A percentile compares a stretch with the other conserved stretches of the same genome.
Conservation (phyloP, 2,113 vertebrate genomes). For the Neopipo cinnamomea region DNA sequence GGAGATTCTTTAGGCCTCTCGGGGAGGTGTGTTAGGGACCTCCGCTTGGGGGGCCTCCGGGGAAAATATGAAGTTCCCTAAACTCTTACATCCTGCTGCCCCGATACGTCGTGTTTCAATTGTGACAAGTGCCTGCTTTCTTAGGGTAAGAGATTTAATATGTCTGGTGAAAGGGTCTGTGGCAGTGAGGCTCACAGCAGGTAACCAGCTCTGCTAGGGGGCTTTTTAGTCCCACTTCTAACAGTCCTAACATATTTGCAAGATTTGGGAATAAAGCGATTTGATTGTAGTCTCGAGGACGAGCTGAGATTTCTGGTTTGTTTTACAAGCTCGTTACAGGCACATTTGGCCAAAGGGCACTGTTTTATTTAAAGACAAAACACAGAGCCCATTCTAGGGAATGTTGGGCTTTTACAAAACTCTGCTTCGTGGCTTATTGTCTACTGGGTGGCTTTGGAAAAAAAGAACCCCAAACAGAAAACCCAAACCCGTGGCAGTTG, state of each 20-base stretch:
- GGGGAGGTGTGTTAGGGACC: neutral
- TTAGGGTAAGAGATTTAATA: constrained; percentile 68
- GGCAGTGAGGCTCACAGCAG: constrained; percentile 49
- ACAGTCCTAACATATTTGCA: constrained; percentile 24
- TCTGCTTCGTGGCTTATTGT: neutral
- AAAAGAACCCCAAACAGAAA: neutral
- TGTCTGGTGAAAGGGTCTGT: constrained; percentile 33
- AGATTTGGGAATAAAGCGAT: constrained; percentile 33
- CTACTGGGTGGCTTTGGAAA: neutral
- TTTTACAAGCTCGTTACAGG: constrained; percentile 45
- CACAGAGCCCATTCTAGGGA: neutral
- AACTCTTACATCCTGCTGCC: neutral
- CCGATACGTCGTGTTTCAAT: constrained; percentile 23
- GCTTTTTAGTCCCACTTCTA: constrained; percentile 36
- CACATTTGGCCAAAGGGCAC: constrained; percentile 52
- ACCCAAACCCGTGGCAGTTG: neutral
- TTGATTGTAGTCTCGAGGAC: neutral
- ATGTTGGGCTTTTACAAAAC: neutral
- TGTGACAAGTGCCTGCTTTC: constrained; percentile 61
- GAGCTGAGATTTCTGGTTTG: constrained; percentile 45
- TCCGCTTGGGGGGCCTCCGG: neutral
- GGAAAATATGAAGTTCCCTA: neutral
- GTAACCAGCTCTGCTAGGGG: constrained; percentile 33
- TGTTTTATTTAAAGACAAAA: constrained; percentile 38
- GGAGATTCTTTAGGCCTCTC: neutral